These are phyloP conservation scores for Drosophila nigromelanica DNA, from an alignment of 1,140 invertebrate species.

Conservation along the genomic window DNA sequence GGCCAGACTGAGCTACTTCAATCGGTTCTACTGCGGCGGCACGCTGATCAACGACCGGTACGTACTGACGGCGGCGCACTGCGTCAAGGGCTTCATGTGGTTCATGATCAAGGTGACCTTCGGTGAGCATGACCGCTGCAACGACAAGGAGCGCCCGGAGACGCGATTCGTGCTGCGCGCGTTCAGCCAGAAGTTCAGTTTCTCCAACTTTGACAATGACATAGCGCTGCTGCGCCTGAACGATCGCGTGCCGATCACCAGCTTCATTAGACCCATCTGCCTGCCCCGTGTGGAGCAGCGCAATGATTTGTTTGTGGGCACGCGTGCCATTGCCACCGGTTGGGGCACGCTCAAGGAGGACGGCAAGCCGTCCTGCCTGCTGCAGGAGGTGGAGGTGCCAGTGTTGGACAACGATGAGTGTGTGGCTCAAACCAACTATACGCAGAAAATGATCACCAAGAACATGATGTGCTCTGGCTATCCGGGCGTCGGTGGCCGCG, in stretches of 20 bases:
- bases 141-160: conserved; percentile 88
- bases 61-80: conserved; percentile 92
- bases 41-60: conserved; percentile 92
- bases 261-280: conserved; percentile 91
- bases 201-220: conserved; percentile 93
- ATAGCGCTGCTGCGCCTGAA: conserved; percentile 92
- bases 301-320: conserved; percentile 87
- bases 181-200: conserved; percentile 90
- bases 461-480: conserved; percentile 95
- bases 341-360: conserved; percentile 94
- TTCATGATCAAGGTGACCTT: conserved; percentile 95
- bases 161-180: conserved; percentile 90
- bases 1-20: conserved; percentile 90
- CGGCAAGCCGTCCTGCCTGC: conserved; percentile 90
- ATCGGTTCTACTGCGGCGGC: conserved; percentile 93
- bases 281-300: conserved; percentile 87
- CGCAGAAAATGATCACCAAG: conserved; percentile 90
- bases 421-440: conserved; percentile 90
- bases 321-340: conserved; percentile 89
- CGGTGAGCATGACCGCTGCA: conserved; percentile 92
- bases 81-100: conserved; percentile 94
- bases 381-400: conserved; percentile 93
- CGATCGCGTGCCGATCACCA: conserved; percentile 89
- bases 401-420: conserved; percentile 91
- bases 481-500: conserved; percentile 89